These are phyloP conservation scores for Cephus pulcher DNA, from an alignment of 2,888 invertebrate genomes.

Conservation along the genomic window DNA sequence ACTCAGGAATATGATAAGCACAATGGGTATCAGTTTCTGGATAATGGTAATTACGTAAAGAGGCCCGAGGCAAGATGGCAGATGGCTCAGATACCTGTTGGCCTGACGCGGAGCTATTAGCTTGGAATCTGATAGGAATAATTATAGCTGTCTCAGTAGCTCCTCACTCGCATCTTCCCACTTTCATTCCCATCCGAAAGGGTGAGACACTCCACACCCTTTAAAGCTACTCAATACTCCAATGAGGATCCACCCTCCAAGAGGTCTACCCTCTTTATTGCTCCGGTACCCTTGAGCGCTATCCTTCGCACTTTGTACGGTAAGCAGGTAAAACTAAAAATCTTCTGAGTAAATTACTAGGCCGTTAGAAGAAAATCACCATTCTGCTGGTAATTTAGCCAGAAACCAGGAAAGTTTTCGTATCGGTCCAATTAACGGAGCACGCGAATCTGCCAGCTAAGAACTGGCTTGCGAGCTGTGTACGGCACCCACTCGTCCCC, in stretches of 20 bases:
- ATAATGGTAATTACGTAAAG: slow-evolving; percentile 55
- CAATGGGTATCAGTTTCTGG: slow-evolving; percentile 51
- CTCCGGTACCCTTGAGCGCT: too few relatives aligned
- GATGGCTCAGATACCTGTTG: slow-evolving; percentile 44
- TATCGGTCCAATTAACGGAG: slow-evolving; percentile 55
- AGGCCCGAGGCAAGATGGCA: slow-evolving; percentile 46
- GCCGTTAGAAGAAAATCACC: too few relatives aligned
- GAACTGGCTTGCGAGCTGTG: slow-evolving; percentile 40
- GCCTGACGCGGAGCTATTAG: slow-evolving; percentile 42
- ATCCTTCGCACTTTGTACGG: too few relatives aligned
- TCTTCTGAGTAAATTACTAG: too few relatives aligned
- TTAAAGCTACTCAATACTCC: too few relatives aligned
- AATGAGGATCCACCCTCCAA: too few relatives aligned
- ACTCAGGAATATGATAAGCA: slow-evolving; percentile 55
- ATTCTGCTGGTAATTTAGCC: too few relatives aligned
- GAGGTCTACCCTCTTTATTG: too few relatives aligned
- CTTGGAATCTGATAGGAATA: slow-evolving; percentile 46
- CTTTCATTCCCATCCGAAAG: too few relatives aligned
- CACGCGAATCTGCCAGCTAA: slow-evolving; percentile 51
- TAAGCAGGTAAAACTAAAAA: too few relatives aligned
- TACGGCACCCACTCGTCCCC: slow-evolving; percentile 13
- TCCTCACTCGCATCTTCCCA: too few relatives aligned
- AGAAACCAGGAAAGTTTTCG: slow-evolving; percentile 44
- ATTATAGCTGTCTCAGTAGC: slow-evolving; percentile 35
- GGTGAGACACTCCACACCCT: too few relatives aligned